Base-by-base conservation (phyloP, 2,797 vertebrate genomes). In the Rhabdophis nuchalis region DNA sequence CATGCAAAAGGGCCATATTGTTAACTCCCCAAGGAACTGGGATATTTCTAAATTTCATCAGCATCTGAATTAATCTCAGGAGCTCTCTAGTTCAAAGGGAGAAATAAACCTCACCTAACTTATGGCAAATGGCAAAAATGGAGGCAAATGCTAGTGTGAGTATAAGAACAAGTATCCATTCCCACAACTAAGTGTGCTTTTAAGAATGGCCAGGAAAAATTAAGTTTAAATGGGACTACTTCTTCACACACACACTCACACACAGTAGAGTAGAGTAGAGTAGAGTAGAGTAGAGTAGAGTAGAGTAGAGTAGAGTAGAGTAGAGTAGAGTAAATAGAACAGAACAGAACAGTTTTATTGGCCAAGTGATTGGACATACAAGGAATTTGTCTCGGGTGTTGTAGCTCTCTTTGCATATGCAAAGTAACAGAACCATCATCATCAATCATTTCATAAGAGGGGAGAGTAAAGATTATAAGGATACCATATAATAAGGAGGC, bases 1-100 rank as follows among this genome's bases (percentile, higher is more conserved):
- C 16, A 13, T 68, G 0, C 85, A 57, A n/a, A 85, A 25, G 14
- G 92, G 68, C 82, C 53, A 85, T 94, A 61, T 92, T 91, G 93
- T 95, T 93, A 94, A 23, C 90, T 95, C 86, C 82, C 77, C 86
- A 92, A 92, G 82, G 93, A 92, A 91, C 89, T 64, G 93, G 41
- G 93, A 91, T 23, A 93, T 64, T 91, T 89, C 41, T 93, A 14
- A 61, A 53, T 93, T 89, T 94, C 57, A 58, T 25, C 53, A 93
- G 1, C 12, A 89, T 91, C 92, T 90, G 90, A 60, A 93, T 93
- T 93, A 90, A 29, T 64, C 58, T 86, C 2, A 92, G 20, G 85
- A 50, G 36, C 68, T 92, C n/a, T 29, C 92, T 60, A 86, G 94
- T 92, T 93, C 85, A 86, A 32, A 90, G 16, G 77, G 36, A 82